Evolutionary conservation across 2,888 invertebrate genomes (phyloP).

Genomic region (Drosophila paramelanica): DNA sequence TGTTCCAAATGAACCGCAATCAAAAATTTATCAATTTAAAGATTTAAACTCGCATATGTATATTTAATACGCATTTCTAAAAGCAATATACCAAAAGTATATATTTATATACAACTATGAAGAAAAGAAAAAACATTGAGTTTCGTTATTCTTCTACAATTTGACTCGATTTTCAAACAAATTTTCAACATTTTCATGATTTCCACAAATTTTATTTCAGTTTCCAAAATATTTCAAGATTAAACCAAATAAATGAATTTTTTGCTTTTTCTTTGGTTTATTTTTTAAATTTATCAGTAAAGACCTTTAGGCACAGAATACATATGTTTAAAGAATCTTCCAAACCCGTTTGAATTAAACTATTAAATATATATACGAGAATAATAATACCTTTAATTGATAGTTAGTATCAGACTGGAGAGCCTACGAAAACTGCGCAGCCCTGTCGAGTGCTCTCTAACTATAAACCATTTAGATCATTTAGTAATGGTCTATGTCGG

Average conservation of each 20-base stretch:
- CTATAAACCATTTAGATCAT: background rate
- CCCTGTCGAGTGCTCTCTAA: slow-evolving; percentile 16
- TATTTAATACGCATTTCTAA: slow-evolving; percentile 48
- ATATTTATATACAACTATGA: slow-evolving; percentile 13
- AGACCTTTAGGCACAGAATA: slow-evolving; percentile 20
- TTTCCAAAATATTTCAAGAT: background rate
- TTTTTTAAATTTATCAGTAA: background rate
- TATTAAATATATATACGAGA: slow-evolving; percentile 25
- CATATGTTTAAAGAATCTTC: slow-evolving; percentile 52
- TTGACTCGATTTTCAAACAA: slow-evolving; percentile 16
- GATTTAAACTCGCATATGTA: slow-evolving; percentile 51
- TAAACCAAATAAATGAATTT: too few species aligned
- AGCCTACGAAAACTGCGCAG: slow-evolving; percentile 16
- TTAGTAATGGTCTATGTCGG: too few species aligned
- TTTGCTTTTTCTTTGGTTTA: too few species aligned
- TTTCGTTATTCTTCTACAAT: background rate
- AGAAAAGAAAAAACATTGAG: slow-evolving; percentile 4
- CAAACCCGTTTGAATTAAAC: slow-evolving; percentile 32
- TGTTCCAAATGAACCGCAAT: slow-evolving; percentile 15
- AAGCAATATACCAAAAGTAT: slow-evolving; percentile 64
- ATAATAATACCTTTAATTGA: slow-evolving; percentile 19
- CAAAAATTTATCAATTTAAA: slow-evolving; percentile 17
- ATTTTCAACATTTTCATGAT: too few species aligned
- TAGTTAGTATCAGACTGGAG: slow-evolving; percentile 19
- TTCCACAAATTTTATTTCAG: too few species aligned